phyloP scores from a whole-genome alignment of 2,797 vertebrate genomes.

The Hippoglossus hippoglossus region DNA sequence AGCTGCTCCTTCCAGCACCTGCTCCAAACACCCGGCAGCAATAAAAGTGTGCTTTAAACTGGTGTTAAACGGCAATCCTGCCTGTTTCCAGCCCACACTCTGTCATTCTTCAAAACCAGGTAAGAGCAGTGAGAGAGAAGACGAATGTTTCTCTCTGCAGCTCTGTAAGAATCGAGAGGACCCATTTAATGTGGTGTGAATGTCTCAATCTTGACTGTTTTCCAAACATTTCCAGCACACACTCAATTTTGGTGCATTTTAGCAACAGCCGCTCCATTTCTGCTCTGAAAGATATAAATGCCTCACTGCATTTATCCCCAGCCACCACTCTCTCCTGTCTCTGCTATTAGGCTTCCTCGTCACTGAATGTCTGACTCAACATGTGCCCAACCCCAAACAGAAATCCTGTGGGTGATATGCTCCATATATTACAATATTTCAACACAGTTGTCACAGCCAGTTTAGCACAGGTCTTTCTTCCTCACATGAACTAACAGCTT shows the following conservation, averaged over 20 bases:
- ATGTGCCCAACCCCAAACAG: slow-evolving; percentile 14
- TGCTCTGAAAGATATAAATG: slow-evolving; percentile 10
- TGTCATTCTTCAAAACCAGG: slow-evolving; percentile 3
- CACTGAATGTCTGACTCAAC: slow-evolving; percentile 43
- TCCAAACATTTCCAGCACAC: neutral
- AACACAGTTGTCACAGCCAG: slow-evolving; percentile 1
- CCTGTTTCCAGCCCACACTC: slow-evolving; percentile 7
- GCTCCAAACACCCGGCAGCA: slow-evolving; percentile 22
- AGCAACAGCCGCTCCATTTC: slow-evolving; percentile 12
- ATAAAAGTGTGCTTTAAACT: slow-evolving; percentile 14
- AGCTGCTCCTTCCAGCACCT: slow-evolving; percentile 45
- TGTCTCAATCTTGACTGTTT: neutral
- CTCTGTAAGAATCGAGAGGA: neutral
- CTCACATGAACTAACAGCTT: neutral
- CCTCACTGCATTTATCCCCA: slow-evolving; percentile 2
- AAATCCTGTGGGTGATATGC: slow-evolving; percentile 12
- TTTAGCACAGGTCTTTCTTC: neutral
- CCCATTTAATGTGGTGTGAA: neutral
- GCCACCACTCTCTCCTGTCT: slow-evolving; percentile 11
- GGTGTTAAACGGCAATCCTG: neutral
- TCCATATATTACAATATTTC: slow-evolving; percentile 15
- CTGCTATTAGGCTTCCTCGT: neutral
- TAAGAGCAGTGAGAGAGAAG: slow-evolving; percentile 9
- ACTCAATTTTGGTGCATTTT: neutral
- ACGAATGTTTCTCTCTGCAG: slow-evolving; percentile 10